Evolutionary conservation across 1,140 invertebrate species (phyloP).

Genomic region (Pseudomyrmex gracilis): DNA sequence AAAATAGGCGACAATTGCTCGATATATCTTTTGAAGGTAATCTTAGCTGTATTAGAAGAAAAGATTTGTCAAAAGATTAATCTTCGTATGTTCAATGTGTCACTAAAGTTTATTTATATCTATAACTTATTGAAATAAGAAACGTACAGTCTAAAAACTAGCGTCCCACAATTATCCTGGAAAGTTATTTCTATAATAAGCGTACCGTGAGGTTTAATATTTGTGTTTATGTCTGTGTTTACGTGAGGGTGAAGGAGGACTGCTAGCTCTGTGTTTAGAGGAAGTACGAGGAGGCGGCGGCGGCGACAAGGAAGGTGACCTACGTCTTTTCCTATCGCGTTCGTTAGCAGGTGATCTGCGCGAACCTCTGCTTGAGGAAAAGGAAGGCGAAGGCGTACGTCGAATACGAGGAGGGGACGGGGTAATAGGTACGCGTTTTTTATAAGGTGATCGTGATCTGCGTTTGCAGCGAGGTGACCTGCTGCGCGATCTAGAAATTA

Average conservation of each 20-base stretch:
- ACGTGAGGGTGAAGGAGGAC: slow-evolving; percentile 82
- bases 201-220: slow-evolving; percentile 78
- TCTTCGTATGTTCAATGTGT: not conserved
- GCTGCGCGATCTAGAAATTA: slow-evolving; percentile 82
- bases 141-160: slow-evolving; percentile 11
- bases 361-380: slow-evolving; percentile 78
- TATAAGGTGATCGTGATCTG: slow-evolving; percentile 82
- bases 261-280: slow-evolving; percentile 80
- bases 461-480: slow-evolving; percentile 83
- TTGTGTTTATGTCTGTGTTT: slow-evolving; percentile 87
- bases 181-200: slow-evolving; percentile 32
- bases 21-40: not conserved
- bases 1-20: slow-evolving; percentile 28
- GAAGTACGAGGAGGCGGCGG: slow-evolving; percentile 80
- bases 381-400: slow-evolving; percentile 82
- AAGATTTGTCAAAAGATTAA: not conserved
- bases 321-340: slow-evolving; percentile 80
- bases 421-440: slow-evolving; percentile 81
- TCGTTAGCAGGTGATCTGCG: slow-evolving; percentile 80
- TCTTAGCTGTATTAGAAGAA: not conserved
- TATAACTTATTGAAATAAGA: not conserved
- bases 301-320: slow-evolving; percentile 82
- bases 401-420: slow-evolving; percentile 84
- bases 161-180: not conserved
- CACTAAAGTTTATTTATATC: slow-evolving; percentile 1